Conservation (phyloP, 2,797 vertebrate genomes). For the Cetoscarus ocellatus region DNA sequence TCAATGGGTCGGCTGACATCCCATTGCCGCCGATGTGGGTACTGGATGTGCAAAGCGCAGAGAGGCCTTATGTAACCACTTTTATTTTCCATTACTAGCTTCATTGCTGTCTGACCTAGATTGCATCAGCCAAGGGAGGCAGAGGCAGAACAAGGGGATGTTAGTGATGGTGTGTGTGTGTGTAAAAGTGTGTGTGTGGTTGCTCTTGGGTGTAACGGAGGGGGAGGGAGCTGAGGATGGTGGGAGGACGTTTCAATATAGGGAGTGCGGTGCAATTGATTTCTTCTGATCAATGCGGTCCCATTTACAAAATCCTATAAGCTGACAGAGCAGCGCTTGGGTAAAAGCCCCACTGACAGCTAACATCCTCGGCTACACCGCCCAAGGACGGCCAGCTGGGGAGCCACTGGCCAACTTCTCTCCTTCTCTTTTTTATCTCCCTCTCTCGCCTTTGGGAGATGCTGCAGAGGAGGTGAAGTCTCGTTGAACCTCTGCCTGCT, state of each 20-base stretch:
- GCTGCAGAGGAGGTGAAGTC: constrained; percentile 3
- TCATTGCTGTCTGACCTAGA: constrained; percentile 84
- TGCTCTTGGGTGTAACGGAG: constrained; percentile 51
- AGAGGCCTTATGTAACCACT: constrained; percentile 84
- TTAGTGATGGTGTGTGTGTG: constrained; percentile 61
- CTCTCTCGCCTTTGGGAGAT: not conserved
- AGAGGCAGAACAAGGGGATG: constrained; percentile 80
- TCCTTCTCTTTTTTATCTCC: not conserved
- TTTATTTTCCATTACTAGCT: constrained; percentile 85
- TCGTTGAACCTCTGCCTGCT: constrained; percentile 5
- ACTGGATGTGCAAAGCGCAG: constrained; percentile 74
- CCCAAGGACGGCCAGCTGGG: constrained; percentile 49
- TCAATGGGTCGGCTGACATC: constrained; percentile 70
- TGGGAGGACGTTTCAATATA: constrained; percentile 66
- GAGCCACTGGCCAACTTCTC: constrained; percentile 35
- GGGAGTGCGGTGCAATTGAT: constrained; percentile 62
- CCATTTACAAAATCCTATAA: constrained; percentile 73
- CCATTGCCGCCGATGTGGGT: constrained; percentile 71
- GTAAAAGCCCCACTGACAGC: constrained; percentile 44
- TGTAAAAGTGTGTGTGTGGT: constrained; percentile 28
- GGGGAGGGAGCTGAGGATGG: constrained; percentile 34
- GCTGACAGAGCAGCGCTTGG: constrained; percentile 59
- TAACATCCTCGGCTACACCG: constrained; percentile 39
- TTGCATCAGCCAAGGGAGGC: constrained; percentile 81
- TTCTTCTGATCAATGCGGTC: constrained; percentile 68